phyloP scores from a whole-genome alignment of 2,113 vertebrate genomes.

The Dasyurus viverrinus region DNA sequence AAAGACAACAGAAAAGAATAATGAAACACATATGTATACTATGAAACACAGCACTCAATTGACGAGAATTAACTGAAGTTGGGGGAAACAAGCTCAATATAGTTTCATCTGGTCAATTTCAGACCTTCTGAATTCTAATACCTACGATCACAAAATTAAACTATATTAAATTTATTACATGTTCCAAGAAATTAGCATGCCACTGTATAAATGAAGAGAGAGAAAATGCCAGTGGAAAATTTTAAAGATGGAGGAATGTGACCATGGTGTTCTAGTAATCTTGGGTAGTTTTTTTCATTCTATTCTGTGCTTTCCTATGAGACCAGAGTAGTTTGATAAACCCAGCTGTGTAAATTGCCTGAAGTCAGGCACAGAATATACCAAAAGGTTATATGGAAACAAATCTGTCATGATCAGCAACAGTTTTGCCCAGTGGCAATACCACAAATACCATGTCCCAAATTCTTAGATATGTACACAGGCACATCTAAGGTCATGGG shows the following conservation, averaged over 20 bases:
- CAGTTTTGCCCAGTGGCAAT: not conserved
- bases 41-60: not conserved
- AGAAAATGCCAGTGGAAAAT: not conserved
- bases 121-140: not conserved
- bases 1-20: not conserved
- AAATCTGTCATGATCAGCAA: not conserved
- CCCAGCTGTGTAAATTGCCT: not conserved
- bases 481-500: not conserved
- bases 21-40: not conserved
- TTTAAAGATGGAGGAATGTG: not conserved
- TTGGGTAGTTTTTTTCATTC: not conserved
- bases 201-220: not conserved
- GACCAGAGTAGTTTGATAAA: not conserved
- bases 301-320: not conserved
- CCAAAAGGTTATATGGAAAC: not conserved
- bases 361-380: not conserved
- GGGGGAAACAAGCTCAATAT: not conserved
- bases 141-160: not conserved
- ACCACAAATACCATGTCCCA: not conserved
- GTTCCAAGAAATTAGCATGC: not conserved
- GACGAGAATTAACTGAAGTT: not conserved
- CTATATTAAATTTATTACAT: not conserved
- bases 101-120: not conserved
- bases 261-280: not conserved
- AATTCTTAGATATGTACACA: not conserved